Evolutionary conservation across 2,797 vertebrate species (phyloP).

Genomic region (Calcarius lapponicus): DNA sequence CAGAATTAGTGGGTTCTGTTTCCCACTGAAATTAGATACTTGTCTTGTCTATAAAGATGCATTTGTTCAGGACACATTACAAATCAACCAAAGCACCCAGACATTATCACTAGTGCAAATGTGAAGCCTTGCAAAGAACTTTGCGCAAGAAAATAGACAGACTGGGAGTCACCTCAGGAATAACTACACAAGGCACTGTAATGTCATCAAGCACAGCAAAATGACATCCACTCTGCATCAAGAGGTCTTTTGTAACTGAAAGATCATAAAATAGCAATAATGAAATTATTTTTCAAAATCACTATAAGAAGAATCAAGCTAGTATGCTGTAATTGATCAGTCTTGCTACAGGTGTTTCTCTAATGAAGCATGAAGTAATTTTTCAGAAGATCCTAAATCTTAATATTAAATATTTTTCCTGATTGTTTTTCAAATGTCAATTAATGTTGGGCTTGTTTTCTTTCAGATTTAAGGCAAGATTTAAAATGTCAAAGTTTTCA

Average conservation of each 20-base stretch:
- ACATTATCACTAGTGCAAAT: neutral
- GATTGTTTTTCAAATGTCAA: neutral
- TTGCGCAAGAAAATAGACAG: neutral
- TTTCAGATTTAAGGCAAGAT: neutral
- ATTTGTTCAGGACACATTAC: neutral
- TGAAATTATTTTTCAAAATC: neutral
- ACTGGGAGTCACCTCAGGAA: neutral
- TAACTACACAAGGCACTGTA: neutral
- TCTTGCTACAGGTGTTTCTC: neutral
- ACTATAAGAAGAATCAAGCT: neutral
- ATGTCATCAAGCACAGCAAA: neutral
- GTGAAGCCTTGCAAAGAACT: neutral
- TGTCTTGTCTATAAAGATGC: neutral
- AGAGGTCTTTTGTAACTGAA: neutral
- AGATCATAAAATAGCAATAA: neutral
- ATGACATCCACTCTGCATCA: accelerated
- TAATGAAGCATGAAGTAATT: neutral
- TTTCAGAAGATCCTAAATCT: neutral
- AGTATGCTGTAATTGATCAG: neutral
- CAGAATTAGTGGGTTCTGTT: neutral
- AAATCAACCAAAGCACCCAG: neutral
- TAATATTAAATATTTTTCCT: neutral
- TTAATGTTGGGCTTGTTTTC: neutral
- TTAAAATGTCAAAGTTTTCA: neutral
- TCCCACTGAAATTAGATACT: neutral